phyloP scores from a whole-genome alignment of 2,797 vertebrate species.

The Rhincodon typus region DNA sequence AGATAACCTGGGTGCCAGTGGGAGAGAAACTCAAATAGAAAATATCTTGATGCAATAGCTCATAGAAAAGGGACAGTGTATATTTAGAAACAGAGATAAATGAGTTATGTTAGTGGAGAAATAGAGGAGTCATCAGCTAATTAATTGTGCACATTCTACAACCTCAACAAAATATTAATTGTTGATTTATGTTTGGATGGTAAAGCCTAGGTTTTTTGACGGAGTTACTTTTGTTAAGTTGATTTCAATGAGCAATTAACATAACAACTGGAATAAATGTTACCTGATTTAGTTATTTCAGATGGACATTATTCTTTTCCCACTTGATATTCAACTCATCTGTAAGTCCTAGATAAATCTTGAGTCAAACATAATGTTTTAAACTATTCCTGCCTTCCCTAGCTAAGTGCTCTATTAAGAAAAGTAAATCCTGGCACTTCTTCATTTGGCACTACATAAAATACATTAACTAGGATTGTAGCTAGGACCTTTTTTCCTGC shows the following conservation, averaged over 20 bases:
- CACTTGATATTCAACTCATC: background rate
- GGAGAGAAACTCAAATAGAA: no score
- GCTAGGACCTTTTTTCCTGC: background rate
- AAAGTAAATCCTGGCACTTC: background rate
- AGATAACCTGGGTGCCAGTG: no score
- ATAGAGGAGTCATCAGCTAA: no score
- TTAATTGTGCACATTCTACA: no score
- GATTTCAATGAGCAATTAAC: background rate
- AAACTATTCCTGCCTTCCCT: background rate
- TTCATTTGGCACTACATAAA: background rate
- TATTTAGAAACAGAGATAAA: no score
- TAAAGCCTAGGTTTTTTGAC: background rate
- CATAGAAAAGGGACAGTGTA: no score
- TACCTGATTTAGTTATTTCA: background rate
- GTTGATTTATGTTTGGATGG: constrained; percentile 1
- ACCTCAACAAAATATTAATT: background rate
- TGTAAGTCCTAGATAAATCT: background rate
- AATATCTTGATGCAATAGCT: no score
- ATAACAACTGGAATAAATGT: background rate
- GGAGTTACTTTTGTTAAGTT: background rate
- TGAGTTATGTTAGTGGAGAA: no score
- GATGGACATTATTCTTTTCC: background rate
- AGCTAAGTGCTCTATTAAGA: background rate
- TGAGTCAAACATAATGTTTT: background rate
- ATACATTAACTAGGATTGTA: background rate